A percentile compares a stretch with the other conserved stretches of the same genome.
Evolutionary conservation across 2,113 vertebrate genomes (phyloP).

Genomic region (Apistogramma diplotaenia): DNA sequence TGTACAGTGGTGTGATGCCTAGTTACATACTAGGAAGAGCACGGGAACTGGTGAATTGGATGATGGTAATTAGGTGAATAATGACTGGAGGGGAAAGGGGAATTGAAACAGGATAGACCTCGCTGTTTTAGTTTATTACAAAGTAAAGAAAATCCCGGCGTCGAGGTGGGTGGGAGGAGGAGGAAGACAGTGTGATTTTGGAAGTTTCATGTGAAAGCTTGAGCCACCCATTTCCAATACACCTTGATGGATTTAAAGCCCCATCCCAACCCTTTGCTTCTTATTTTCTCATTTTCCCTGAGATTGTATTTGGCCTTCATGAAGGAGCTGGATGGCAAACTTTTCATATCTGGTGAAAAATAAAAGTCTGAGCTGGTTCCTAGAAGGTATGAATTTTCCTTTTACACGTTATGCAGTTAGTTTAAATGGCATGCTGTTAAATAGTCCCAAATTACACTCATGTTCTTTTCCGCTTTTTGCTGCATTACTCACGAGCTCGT

Average conservation of each 20-base stretch:
- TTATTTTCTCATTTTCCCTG: conserved; percentile 2
- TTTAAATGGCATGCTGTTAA: conserved; percentile 36
- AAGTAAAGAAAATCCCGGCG: conserved; percentile 10
- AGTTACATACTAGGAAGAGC: conserved; percentile 9
- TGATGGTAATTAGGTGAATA: conserved; percentile 51
- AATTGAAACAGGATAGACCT: conserved; percentile 39
- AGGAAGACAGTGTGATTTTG: conserved; percentile 1
- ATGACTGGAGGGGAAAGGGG: conserved; percentile 31
- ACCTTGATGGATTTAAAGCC: not conserved
- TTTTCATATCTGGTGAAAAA: conserved; percentile 23
- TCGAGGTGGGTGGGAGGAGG: not conserved
- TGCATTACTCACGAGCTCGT: conserved; percentile 14
- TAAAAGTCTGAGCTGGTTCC: conserved; percentile 22
- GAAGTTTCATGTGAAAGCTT: conserved; percentile 39
- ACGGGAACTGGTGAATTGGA: conserved; percentile 16
- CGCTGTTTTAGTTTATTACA: conserved; percentile 30
- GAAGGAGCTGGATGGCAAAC: conserved; percentile 6
- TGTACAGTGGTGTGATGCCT: not conserved
- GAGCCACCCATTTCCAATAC: conserved; percentile 56
- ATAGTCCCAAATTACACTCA: not conserved
- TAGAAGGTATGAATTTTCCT: conserved; percentile 28
- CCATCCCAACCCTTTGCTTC: not conserved
- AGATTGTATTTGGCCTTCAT: conserved; percentile 42
- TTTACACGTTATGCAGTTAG: conserved; percentile 38
- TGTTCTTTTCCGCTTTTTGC: conserved; percentile 28